Conservation (phyloP, 1,140 invertebrate genomes). For the Drosophila kurseongensis region DNA sequence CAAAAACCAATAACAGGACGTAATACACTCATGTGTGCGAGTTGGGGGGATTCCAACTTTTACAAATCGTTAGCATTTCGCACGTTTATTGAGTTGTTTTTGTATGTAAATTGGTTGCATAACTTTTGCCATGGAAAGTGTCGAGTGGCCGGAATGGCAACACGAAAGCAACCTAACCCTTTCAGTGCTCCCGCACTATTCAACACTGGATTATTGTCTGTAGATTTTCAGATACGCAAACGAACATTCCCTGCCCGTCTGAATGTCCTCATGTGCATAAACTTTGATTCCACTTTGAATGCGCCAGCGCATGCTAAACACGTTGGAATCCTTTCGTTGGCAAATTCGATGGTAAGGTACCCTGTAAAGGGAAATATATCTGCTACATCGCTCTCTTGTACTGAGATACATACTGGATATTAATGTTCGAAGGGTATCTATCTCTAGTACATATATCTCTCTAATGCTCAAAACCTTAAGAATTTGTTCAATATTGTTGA, state of each 20-base stretch:
- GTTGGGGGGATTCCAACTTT: constrained; percentile 58
- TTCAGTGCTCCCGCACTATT: constrained; percentile 51
- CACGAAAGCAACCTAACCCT: constrained; percentile 55
- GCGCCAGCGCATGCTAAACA: constrained; percentile 63
- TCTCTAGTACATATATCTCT: too few relatives aligned
- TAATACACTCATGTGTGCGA: constrained; percentile 37
- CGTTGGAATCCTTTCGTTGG: not conserved
- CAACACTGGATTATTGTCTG: constrained; percentile 78
- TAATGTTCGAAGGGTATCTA: too few relatives aligned
- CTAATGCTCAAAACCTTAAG: too few relatives aligned
- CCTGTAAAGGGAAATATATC: not conserved
- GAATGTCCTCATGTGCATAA: constrained; percentile 59
- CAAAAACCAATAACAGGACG: constrained; percentile 68
- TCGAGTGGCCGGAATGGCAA: constrained; percentile 65
- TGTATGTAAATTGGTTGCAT: constrained; percentile 83
- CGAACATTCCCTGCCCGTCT: constrained; percentile 10
- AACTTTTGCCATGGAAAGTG: constrained; percentile 74
- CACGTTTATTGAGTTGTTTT: constrained; percentile 83
- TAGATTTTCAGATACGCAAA: constrained; percentile 68
- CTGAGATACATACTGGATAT: too few relatives aligned
- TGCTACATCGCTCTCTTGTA: too few relatives aligned
- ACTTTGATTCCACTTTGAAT: constrained; percentile 74
- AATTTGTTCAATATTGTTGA: too few relatives aligned
- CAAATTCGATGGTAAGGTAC: not conserved
- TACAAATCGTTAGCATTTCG: constrained; percentile 82